Evolutionary conservation across 2,113 vertebrate species (phyloP).

Genomic region (Eclectus roratus): DNA sequence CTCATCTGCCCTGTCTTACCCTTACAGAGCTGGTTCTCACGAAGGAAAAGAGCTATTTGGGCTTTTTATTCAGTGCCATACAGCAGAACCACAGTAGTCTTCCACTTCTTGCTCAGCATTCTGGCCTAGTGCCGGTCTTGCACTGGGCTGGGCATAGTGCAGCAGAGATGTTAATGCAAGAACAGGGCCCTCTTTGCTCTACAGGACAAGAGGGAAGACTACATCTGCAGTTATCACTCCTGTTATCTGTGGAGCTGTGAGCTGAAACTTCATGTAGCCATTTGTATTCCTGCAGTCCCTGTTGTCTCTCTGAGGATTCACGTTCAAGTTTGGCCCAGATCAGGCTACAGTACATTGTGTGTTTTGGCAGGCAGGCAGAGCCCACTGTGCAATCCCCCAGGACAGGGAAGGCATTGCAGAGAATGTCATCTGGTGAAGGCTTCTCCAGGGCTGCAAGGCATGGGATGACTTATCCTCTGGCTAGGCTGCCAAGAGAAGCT

Average conservation of each 20-base stretch:
- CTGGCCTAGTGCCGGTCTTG: background rate
- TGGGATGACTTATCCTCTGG: background rate
- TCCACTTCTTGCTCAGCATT: background rate
- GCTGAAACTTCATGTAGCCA: background rate
- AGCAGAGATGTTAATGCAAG: background rate
- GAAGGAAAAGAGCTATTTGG: background rate
- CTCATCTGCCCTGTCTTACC: background rate
- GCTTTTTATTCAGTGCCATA: background rate
- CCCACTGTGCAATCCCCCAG: background rate
- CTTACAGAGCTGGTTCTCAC: background rate
- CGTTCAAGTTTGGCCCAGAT: background rate
- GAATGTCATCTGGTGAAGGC: background rate
- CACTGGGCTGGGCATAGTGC: background rate
- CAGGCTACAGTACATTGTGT: background rate
- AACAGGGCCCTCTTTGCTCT: background rate
- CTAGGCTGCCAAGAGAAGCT: background rate
- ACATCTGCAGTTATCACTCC: background rate
- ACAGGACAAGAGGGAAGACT: background rate
- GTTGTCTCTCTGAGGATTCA: background rate
- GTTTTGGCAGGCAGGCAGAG: background rate
- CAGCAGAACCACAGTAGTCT: background rate
- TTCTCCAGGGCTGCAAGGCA: background rate
- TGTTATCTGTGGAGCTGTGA: background rate
- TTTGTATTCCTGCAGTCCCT: background rate
- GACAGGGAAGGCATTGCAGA: background rate